phyloP scores from a whole-genome alignment of 2,888 invertebrate species.

The Mycalesis mineus region DNA sequence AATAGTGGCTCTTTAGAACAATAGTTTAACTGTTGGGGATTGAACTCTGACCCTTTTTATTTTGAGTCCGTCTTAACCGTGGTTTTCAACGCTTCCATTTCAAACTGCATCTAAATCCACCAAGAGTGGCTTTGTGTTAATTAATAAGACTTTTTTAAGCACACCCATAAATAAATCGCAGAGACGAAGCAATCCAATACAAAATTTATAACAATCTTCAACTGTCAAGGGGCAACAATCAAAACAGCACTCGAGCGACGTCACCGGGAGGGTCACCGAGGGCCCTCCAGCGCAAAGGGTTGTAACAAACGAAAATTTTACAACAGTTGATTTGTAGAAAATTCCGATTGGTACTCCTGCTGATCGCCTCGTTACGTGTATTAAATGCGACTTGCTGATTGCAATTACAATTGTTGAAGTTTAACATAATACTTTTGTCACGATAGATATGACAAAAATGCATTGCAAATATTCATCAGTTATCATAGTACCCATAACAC shows the following conservation, averaged over 20 bases:
- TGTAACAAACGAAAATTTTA: constrained; percentile 65
- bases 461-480: too few relatives aligned
- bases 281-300: constrained; percentile 57
- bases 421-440: too few relatives aligned
- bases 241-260: constrained; percentile 41
- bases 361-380: constrained; percentile 40
- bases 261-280: constrained; percentile 43
- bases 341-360: constrained; percentile 57
- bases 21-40: too few relatives aligned
- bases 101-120: too few relatives aligned
- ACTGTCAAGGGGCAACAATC: constrained; percentile 36
- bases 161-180: constrained; percentile 16
- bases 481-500: too few relatives aligned
- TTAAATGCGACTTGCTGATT: constrained; percentile 26
- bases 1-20: too few relatives aligned
- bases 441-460: too few relatives aligned
- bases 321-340: constrained; percentile 69
- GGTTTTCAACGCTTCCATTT: too few relatives aligned
- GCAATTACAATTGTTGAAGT: constrained; percentile 9
- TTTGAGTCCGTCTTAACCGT: too few relatives aligned
- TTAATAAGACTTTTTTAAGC: not conserved
- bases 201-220: constrained; percentile 30
- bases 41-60: too few relatives aligned
- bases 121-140: not conserved
- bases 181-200: constrained; percentile 26